Evolutionary conservation across 1,140 invertebrate species (phyloP).

Genomic region (Glossosoma conforme): DNA sequence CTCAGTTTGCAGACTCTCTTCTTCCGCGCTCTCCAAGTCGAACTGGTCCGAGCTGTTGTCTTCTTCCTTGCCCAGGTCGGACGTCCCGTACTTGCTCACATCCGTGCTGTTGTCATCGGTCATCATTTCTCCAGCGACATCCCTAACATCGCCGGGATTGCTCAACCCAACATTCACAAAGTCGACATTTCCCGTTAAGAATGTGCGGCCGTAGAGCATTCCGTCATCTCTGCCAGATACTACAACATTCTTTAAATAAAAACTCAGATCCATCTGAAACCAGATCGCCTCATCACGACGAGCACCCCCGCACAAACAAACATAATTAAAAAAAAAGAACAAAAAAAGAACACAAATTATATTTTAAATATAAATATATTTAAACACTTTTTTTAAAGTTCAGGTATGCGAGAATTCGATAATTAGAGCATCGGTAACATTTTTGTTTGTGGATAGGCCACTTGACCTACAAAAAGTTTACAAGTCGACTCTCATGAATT

Average conservation of each 20-base stretch:
- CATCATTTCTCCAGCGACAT: constrained; percentile 27
- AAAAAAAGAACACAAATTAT: too few relatives aligned
- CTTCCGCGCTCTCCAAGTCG: constrained; percentile 17
- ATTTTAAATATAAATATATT: too few relatives aligned
- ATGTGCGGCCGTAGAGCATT: too few relatives aligned
- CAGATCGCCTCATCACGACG: too few relatives aligned
- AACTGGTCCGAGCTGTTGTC: constrained; percentile 26
- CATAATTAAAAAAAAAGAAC: too few relatives aligned
- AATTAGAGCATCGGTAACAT: constrained; percentile 23
- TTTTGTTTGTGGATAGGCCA: constrained; percentile 18
- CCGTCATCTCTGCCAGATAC: too few relatives aligned
- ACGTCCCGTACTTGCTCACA: constrained; percentile 18
- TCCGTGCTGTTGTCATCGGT: constrained; percentile 21
- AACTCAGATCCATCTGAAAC: constrained; percentile 24
- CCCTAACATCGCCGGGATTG: constrained; percentile 6
- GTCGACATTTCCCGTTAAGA: too few relatives aligned
- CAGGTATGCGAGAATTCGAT: constrained; percentile 20
- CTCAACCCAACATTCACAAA: too few relatives aligned
- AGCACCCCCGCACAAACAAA: too few relatives aligned
- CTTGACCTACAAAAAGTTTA: constrained; percentile 24
- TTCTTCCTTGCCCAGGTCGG: constrained; percentile 15
- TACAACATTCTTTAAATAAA: constrained; percentile 30
- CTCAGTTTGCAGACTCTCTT: constrained; percentile 9
- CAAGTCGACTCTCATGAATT: too few relatives aligned
- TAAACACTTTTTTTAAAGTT: too few relatives aligned